Base-by-base conservation (phyloP, 1,140 invertebrate species). In the Neotoxoptera formosana region DNA sequence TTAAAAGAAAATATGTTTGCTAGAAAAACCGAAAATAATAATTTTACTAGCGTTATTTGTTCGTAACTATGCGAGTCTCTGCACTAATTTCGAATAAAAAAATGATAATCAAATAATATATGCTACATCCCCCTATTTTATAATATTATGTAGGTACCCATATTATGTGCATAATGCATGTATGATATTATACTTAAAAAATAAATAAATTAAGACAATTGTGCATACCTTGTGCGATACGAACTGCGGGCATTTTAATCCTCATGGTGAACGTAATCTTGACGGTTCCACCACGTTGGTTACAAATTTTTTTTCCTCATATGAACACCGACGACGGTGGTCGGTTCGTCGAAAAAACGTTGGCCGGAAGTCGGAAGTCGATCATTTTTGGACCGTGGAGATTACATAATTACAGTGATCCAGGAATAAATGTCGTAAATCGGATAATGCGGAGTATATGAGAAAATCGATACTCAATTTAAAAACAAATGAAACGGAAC, bases 191-290 rank as follows among this genome's bases (percentile, higher is more conserved):
- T 11, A 76, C 11, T 76, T 76, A 76, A 76, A 67, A 76, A 20
- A n/a, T 11, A n/a, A 34, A n/a, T 76, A n/a, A 23, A 76, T 17
- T 14, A 7, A 76, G 9, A 48, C 21, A 87, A 47, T 25, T 17
- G 48, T 41, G 94, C 96, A 97, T 96, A 98, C 98, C 98, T 98
- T 98, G 97, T 95, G 97, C 97, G 96, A 98, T 98, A 96, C 98
- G 97, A 96, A 98, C 97, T 95, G 98, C 98, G 95, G 98, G 98
- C 98, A 98, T 98, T 97, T 98, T 98, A 96, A 98, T 98, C 98
- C 98, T 97, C 98, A 98, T 98, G 96, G 97, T 98, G 97, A 91
- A 94, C 91, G 91, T 56, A 56, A 53, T 84, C 8, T 93, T 41
- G 91, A 53, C 67, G 91, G 76, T 86, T 84, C n/a, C 91, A 56